These are phyloP conservation scores for Himalopsyche tibetana DNA, from an alignment of 2,888 invertebrate genomes.

Conservation along the genomic window DNA sequence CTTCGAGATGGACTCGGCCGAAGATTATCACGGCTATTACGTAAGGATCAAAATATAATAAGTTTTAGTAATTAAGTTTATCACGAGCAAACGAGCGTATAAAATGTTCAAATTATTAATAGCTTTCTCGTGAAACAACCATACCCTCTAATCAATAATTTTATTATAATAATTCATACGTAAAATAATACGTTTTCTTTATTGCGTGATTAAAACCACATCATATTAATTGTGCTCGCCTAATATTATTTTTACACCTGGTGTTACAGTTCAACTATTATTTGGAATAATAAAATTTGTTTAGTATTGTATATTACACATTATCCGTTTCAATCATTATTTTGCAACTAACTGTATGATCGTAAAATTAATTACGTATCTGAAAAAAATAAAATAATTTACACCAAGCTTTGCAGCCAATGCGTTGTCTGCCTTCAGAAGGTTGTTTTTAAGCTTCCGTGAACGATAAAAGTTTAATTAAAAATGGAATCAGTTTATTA, in stretches of 20 bases:
- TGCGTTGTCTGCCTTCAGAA: no score
- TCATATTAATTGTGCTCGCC: not conserved
- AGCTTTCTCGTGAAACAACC: constrained; percentile 3
- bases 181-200: not conserved
- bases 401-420: no score
- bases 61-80: not conserved
- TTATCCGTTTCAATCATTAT: no score
- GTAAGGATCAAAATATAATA: constrained; percentile 2
- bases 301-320: no score
- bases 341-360: no score
- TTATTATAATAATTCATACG: not conserved
- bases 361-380: no score
- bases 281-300: no score
- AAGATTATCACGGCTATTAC: not conserved
- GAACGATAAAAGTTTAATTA: no score
- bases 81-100: constrained; percentile 10
- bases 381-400: no score
- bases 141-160: not conserved
- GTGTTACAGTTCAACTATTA: not conserved
- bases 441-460: no score
- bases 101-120: not conserved
- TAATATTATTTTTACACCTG: not conserved
- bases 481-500: no score
- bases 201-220: not conserved
- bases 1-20: not conserved